Percentiles rank a stretch among this genome's conserved stretches.
These are phyloP conservation scores for Apantesis nais DNA, from an alignment of 2,888 invertebrate genomes.

Conservation along the genomic window DNA sequence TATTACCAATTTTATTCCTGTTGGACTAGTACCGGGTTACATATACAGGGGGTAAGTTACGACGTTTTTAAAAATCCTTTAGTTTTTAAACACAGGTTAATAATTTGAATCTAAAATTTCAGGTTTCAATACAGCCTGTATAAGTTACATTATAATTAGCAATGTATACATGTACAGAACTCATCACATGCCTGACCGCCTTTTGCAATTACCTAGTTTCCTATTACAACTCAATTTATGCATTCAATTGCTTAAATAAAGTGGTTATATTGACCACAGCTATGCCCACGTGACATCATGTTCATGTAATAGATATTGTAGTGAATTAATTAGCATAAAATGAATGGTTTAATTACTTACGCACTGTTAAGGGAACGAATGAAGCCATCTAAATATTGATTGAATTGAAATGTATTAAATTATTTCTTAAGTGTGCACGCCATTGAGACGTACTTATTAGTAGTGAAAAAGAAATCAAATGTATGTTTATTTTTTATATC, in stretches of 20 bases:
- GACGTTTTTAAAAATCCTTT: too few relatives aligned
- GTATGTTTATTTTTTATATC: not conserved
- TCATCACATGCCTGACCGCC: not conserved
- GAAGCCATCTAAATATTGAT: not conserved
- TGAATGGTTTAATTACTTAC: slow-evolving; percentile 11
- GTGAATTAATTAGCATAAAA: slow-evolving; percentile 11
- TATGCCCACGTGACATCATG: slow-evolving; percentile 29
- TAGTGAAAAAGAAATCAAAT: not conserved
- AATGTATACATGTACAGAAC: not conserved
- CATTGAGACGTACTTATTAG: not conserved
- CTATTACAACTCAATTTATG: slow-evolving; percentile 16
- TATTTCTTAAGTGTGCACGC: not conserved
- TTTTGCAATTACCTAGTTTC: not conserved
- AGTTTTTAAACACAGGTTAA: too few relatives aligned
- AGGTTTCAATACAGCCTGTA: too few relatives aligned
- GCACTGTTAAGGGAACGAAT: not conserved
- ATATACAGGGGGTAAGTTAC: too few relatives aligned
- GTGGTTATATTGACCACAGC: slow-evolving; percentile 8
- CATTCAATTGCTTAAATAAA: slow-evolving; percentile 6
- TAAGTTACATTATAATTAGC: too few relatives aligned
- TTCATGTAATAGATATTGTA: slow-evolving; percentile 3
- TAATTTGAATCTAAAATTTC: too few relatives aligned
- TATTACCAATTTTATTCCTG: too few relatives aligned
- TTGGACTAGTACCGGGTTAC: too few relatives aligned
- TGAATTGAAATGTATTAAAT: not conserved